phyloP scores from a whole-genome alignment of 1,140 invertebrate species.

The Drosophila paulistorum region DNA sequence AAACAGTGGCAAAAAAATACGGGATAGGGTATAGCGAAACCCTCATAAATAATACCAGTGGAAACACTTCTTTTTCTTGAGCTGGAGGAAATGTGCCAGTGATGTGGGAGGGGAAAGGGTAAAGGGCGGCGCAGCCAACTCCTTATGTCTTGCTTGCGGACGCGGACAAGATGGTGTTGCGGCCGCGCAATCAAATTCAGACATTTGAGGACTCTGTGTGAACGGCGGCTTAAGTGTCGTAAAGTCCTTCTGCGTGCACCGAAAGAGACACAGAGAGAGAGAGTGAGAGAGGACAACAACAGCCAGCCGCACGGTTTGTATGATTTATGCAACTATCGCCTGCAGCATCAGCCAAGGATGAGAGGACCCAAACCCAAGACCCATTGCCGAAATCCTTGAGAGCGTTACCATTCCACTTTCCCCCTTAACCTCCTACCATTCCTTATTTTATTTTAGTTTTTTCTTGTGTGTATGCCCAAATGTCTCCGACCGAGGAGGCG shows the following conservation, averaged over 20 bases:
- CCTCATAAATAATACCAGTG: slow-evolving; percentile 65
- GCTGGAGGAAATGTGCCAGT: too few species aligned
- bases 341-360: slow-evolving; percentile 51
- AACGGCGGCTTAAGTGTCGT: slow-evolving; percentile 73
- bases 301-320: slow-evolving; percentile 55
- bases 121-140: not conserved
- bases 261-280: slow-evolving; percentile 23
- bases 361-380: slow-evolving; percentile 27
- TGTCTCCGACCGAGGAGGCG: slow-evolving; percentile 50
- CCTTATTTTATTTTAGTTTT: slow-evolving; percentile 35
- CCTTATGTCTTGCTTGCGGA: slow-evolving; percentile 7
- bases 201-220: slow-evolving; percentile 56
- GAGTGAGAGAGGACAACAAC: slow-evolving; percentile 4
- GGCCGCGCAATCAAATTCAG: slow-evolving; percentile 79
- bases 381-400: slow-evolving; percentile 76
- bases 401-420: slow-evolving; percentile 19
- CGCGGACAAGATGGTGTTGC: slow-evolving; percentile 48
- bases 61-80: slow-evolving; percentile 29
- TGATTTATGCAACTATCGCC: slow-evolving; percentile 81
- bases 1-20: not conserved
- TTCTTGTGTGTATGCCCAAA: slow-evolving; percentile 45
- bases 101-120: too few species aligned
- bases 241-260: slow-evolving; percentile 62
- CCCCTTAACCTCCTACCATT: slow-evolving; percentile 29
- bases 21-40: slow-evolving; percentile 36